Evolutionary conservation across 2,797 vertebrate species (phyloP).

Genomic region (Pangasius larnaudii): DNA sequence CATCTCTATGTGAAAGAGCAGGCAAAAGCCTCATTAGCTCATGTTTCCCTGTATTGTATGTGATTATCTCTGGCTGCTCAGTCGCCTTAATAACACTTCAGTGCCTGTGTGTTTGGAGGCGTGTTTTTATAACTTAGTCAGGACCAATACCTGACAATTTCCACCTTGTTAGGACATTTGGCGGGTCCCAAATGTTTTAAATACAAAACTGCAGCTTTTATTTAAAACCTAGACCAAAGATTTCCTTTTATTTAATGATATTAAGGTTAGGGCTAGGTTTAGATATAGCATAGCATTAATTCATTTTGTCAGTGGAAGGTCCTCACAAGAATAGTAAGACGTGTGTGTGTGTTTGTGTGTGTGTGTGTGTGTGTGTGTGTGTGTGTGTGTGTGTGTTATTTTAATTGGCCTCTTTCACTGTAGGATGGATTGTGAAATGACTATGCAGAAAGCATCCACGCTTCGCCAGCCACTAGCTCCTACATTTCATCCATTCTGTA

Average conservation of each 20-base stretch:
- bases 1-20: conserved; percentile 31
- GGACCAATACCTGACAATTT: neutral
- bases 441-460: neutral
- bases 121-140: neutral
- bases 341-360: neutral
- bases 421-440: neutral
- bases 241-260: neutral
- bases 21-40: conserved; percentile 57
- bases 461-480: neutral
- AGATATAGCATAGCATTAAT: neutral
- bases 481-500: neutral
- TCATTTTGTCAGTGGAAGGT: neutral
- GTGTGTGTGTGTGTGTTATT: neutral
- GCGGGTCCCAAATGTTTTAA: neutral
- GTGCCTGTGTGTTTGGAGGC: conserved; percentile 1
- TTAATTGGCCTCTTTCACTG: neutral
- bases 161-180: neutral
- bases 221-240: neutral
- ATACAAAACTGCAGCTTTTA: neutral
- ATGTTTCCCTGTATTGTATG: conserved; percentile 41
- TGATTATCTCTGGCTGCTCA: conserved; percentile 55
- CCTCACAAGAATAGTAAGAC: neutral
- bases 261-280: too few relatives aligned
- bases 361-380: neutral
- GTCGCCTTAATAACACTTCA: conserved; percentile 40